Evolutionary conservation across 2,113 vertebrate genomes (phyloP).

Genomic region (Ictalurus punctatus): DNA sequence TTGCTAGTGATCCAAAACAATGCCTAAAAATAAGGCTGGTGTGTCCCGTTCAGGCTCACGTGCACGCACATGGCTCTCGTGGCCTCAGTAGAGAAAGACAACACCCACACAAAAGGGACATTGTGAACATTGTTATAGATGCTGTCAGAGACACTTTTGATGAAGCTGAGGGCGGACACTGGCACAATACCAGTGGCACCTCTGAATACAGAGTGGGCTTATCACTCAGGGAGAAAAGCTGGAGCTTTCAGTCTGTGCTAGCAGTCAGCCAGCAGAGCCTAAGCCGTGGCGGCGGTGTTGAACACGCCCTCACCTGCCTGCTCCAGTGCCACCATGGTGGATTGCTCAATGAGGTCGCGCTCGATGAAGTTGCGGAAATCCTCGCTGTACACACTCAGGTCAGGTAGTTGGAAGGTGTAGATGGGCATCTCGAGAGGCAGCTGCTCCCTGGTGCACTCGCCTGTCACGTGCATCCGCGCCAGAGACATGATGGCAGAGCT

Average conservation of each 20-base stretch:
- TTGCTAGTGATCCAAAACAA: constrained; percentile 39
- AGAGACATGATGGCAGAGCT: constrained; percentile 98
- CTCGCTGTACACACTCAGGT: constrained; percentile 97
- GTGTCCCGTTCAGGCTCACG: not conserved
- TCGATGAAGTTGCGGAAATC: constrained; percentile 97
- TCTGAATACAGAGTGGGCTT: not conserved
- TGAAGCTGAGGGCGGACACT: not conserved
- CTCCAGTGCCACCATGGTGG: constrained; percentile 96
- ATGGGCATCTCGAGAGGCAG: constrained; percentile 98
- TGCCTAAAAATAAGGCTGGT: constrained; percentile 7
- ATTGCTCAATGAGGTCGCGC: constrained; percentile 94
- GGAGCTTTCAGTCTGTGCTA: not conserved
- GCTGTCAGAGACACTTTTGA: not conserved
- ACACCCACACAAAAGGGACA: not conserved
- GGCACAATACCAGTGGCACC: not conserved
- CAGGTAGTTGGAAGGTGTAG: constrained; percentile 98
- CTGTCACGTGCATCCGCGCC: constrained; percentile 91
- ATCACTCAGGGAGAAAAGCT: not conserved
- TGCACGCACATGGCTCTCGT: not conserved
- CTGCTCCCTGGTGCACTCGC: constrained; percentile 90
- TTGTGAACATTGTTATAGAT: not conserved
- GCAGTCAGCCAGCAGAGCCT: not conserved
- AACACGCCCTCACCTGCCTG: constrained; percentile 83
- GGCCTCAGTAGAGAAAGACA: not conserved
- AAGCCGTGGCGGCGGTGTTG: not conserved